Conservation (phyloP, 2,797 vertebrate genomes). For the Arremon aurantiirostris region DNA sequence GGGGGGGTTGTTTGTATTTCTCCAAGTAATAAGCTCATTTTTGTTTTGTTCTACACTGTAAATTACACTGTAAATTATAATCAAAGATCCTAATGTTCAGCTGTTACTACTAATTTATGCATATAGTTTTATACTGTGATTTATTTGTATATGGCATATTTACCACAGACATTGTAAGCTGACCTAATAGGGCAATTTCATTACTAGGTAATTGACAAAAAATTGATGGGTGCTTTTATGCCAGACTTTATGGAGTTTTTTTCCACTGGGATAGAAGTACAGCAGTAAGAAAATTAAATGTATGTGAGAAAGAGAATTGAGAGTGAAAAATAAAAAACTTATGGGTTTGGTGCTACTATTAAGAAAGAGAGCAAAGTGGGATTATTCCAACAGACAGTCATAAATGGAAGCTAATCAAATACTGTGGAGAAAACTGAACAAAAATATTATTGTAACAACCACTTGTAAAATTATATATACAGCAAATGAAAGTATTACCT, state of each 20-base stretch:
- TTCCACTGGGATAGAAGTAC: background rate
- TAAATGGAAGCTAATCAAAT: background rate
- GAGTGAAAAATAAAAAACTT: background rate
- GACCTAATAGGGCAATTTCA: background rate
- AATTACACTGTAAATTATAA: conserved; percentile 7
- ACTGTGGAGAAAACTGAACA: background rate
- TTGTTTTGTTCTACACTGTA: background rate
- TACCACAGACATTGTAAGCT: background rate
- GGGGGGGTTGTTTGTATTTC: background rate
- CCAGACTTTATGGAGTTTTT: background rate
- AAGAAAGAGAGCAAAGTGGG: background rate
- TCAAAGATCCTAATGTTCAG: background rate
- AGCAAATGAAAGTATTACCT: background rate
- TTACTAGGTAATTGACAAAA: background rate
- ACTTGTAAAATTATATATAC: background rate
- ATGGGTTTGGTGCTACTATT: background rate
- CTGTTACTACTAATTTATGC: background rate
- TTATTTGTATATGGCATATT: conserved; percentile 4
- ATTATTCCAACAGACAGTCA: background rate
- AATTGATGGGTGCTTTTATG: background rate
- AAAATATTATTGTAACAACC: background rate
- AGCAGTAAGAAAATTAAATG: background rate
- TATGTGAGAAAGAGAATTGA: background rate
- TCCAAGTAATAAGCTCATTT: background rate
- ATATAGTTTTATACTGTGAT: conserved; percentile 14